Base-by-base conservation (phyloP, 2,888 invertebrate genomes). In the Diploptera punctata region DNA sequence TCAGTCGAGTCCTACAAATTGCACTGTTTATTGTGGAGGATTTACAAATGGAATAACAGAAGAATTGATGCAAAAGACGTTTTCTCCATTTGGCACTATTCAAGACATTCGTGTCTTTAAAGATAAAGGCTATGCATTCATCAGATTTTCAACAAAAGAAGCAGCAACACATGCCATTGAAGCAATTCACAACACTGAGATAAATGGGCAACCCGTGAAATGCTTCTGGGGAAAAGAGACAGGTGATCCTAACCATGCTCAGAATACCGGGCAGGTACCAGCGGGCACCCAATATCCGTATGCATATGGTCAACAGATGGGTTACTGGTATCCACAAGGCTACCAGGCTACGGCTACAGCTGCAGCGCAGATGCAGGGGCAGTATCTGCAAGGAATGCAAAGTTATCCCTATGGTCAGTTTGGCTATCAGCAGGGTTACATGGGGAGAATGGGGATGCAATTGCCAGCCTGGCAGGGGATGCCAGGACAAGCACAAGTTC, bases 221-320 rank as follows among this genome's bases (percentile, higher is more conserved):
- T 99, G 99, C 86, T 98, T 98, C 85, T 99, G 99, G 99, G 99
- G 99, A 67, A 98, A 98, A 85, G 98, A 99, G 81, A 95, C 95
- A 80, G 92, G 92, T 24, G 94, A 89, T 77, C 83, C 82, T 38
- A 68, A 76, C 72, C 77, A 80, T 74, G 77, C 78, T 54, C 78
- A 80, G 74, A 75, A 78, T 67, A 77, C 80, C 70, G 83, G 82
- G 79, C 83, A 86, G 81, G 85, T 85, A 77, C 86, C 87, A 76
- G 92, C 91, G 79, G 87, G 88, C 72, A 87, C 88, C 77, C 94
- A 94, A 80, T 95, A 95, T 82, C 92, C 94, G 1, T 96, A 95
- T 82, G 91, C 92, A 61, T 95, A 95, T 81, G 94, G 94, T 77
- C 92, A 92, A 82, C 33, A 94, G 81, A 93, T 94, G 93, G 89